Evolutionary conservation across 2,113 vertebrate species (phyloP).

Genomic region (Nycticryphes semicollaris): DNA sequence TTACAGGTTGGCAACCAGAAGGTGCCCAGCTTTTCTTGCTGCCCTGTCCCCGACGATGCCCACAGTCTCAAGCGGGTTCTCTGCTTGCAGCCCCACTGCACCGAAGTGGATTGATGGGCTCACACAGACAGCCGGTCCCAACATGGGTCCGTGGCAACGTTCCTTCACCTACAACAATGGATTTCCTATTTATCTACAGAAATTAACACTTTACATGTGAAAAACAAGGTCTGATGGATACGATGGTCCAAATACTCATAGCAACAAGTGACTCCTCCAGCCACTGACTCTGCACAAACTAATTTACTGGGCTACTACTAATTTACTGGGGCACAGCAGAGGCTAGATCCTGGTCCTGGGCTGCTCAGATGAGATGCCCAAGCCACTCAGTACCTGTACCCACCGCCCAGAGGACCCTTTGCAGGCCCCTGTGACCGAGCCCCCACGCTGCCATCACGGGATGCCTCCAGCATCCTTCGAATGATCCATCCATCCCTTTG

Average conservation of each 20-base stretch:
- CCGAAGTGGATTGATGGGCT: accelerated
- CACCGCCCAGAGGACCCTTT: neutral
- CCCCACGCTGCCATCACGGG: neutral
- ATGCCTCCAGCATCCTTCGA: neutral
- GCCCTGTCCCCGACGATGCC: neutral
- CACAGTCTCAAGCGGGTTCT: neutral
- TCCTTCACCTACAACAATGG: neutral
- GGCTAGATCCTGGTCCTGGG: too few relatives aligned
- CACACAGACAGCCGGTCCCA: accelerated
- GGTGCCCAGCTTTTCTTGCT: neutral
- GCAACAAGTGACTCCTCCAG: neutral
- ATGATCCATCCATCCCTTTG: accelerated
- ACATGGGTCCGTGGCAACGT: neutral
- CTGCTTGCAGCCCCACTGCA: neutral
- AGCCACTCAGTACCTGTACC: neutral
- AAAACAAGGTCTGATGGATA: neutral
- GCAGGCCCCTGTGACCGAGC: neutral
- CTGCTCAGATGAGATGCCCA: neutral
- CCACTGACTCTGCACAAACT: neutral
- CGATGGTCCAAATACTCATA: neutral
- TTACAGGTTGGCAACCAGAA: neutral
- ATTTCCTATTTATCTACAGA: neutral
- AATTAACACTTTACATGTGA: neutral
- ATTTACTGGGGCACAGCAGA: neutral
- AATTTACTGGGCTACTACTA: too few relatives aligned